Percentiles rank a stretch among this genome's conserved stretches.
Evolutionary conservation across 2,113 vertebrate genomes (phyloP).

Genomic region (Ageneiosus marmoratus): DNA sequence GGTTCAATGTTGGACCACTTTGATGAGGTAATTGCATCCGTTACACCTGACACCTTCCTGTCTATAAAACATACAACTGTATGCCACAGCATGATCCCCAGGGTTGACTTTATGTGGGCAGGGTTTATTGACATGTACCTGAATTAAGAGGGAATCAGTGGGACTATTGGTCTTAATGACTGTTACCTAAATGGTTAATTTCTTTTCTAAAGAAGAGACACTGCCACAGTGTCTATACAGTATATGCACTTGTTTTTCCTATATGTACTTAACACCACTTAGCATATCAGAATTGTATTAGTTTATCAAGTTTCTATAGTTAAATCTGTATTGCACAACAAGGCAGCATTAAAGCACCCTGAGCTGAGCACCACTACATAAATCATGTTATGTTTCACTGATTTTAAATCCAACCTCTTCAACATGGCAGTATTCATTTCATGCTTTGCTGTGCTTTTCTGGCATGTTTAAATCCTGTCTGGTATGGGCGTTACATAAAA

Average conservation of each 20-base stretch:
- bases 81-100: background rate
- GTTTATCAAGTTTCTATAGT: background rate
- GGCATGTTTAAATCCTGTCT: background rate
- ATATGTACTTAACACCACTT: background rate
- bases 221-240: background rate
- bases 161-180: background rate
- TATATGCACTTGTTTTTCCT: background rate
- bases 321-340: background rate
- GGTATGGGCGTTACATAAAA: background rate
- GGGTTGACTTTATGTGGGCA: background rate
- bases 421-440: background rate
- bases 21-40: slow-evolving; percentile 29
- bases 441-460: background rate
- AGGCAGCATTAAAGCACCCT: background rate
- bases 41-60: slow-evolving; percentile 10
- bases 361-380: background rate
- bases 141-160: background rate
- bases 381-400: slow-evolving; percentile 14
- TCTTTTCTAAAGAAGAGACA: background rate
- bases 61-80: slow-evolving; percentile 9
- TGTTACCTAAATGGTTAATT: background rate
- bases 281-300: background rate
- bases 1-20: slow-evolving; percentile 14
- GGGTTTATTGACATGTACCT: background rate
- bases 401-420: background rate